Evolutionary conservation across 2,113 vertebrate genomes (phyloP), one percentile per base, ranked within the genome.

Genomic region (Actinemys pallida): DNA sequence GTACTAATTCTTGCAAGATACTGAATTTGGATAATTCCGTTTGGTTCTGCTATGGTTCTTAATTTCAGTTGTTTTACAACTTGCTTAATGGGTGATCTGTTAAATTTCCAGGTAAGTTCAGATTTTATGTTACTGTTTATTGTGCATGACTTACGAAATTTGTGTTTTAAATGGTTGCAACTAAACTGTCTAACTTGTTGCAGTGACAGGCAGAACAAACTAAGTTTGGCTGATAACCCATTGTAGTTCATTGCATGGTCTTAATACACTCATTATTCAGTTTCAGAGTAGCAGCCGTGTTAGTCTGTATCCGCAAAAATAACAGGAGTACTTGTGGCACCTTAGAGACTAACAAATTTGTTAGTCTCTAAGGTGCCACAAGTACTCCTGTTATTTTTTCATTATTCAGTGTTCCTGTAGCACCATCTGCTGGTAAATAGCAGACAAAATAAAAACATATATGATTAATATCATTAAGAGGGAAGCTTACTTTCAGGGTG

Each of bases 401-500:
- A 3, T 1, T 42, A 84, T 90, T 89, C 56, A 25, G 45, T n/a
- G 75, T 57, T 22, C 79, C 50, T 62, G 31, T 91, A 57, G 5
- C 78, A 35, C 59, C 84, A 59, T 81, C 57, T 86, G 16, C 91
- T 90, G 59, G 39, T 27, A 83, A 83, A 62, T 20, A 35, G 20
- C 86, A 50, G 65, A 4, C 12, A 8, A 50, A 65, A 53, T 69
- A 75, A 86, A 95, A 92, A 54, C 7, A 2, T 19, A 22, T 12
- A 22, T 12, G 25, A 25, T 50, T 93, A 10, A 3, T 84, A 42
- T 6, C 35, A 4, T 1, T n/a, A 52, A 50, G n/a, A 31, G 24
- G 47, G 42, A 82, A 65, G n/a, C 54, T 92, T 72, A 72, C 19
- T 39, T 90, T 81, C 19, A 22, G 81, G 84, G 81, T 83, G 75